Evolutionary conservation across 2,888 invertebrate species (phyloP), one percentile per base, ranked within the genome.

Genomic region (Chrysomela aeneicollis): DNA sequence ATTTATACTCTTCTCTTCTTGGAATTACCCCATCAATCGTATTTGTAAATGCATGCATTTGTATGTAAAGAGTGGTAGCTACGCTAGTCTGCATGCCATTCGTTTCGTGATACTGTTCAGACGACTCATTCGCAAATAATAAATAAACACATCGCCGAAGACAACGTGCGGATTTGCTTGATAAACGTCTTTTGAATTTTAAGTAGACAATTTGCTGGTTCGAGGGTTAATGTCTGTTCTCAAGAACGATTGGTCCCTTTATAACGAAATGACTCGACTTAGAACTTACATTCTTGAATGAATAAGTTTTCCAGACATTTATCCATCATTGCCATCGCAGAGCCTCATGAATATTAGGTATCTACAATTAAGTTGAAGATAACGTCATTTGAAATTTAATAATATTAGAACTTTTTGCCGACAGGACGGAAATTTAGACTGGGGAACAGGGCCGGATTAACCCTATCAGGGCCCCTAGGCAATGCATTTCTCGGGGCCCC

Each of bases 41-140:
- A 37, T 42, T 26, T 37, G 37, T 18, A 10, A 46, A 46, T 37
- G 47, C 46, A 57, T 22, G 21, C 57, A 26, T 46, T 46, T 57
- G 46, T 37, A 57, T 46, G 46, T 46, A 17, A 18, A 57, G 26
- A 19, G 22, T 46, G 30, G 26, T 57, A 46, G 46, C 46, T 57
- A 57, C 42, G 57, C 57, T 46, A 18, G 57, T 57, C 35, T 46
- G 57, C 10, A 57, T 12, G 17, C 47, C 30, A 57, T 57, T 57
- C 57, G 46, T 57, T 57, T 35, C 26, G 46, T 57, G 46, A 46
- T 26, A 57, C 26, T 57, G 46, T 46, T 46, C 46, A 22, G 57
- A 57, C 46, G 26, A 59, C 50, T 59, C 59, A 50, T 59, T 50
- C 59, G 12, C 50, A 50, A 59, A 59, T 59, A 59, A n/a, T 59